Evolutionary conservation across 2,888 invertebrate genomes (phyloP), one percentile per base, ranked within the genome.

Genomic region (Eurytoma adleriae): DNA sequence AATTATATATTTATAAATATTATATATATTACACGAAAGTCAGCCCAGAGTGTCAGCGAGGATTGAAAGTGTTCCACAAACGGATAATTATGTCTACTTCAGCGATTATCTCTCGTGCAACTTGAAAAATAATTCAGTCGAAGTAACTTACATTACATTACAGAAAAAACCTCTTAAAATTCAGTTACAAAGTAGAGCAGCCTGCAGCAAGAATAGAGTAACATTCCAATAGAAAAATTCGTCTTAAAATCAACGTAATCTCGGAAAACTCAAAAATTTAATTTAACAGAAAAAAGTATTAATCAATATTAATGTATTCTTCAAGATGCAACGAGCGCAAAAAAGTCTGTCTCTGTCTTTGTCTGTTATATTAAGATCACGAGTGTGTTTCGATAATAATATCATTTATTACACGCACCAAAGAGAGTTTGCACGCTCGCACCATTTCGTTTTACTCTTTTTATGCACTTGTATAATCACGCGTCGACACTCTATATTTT

Each of bases 311-410:
- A 18, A 68, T 73, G 56, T 82, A 79, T 80, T 77, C 68, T 82
- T 79, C 81, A 80, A 83, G 79, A 64, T 79, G 79, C 81, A 75
- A 76, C 78, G 83, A 81, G 76, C 72, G 68, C 61, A 76, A 73
- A n/a, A 24, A 76, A 78, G 48, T 75, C 68, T 82, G 83, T 85
- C 78, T 85, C 66, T 85, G 82, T 84, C 84, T 84, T 79, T 84
- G 84, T 85, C 83, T 84, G 73, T 75, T 84, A 77, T 67, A 74
- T 81, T 67, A 82, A 73, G 27, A 78, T 71, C 70, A 82, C 81
- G 68, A 72, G 74, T 79, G 73, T 79, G 73, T 82, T 66, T 75
- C 50, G 18, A 77, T 54, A 74, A 78, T 76, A 67, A 74, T 75
- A 78, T 81, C 71, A 77, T 73, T 68, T 59, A 62, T 79, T 69